A percentile compares a stretch with the other conserved stretches of the same genome.
phyloP scores from a whole-genome alignment of 2,888 invertebrate genomes.

The Drosophila incognita region DNA sequence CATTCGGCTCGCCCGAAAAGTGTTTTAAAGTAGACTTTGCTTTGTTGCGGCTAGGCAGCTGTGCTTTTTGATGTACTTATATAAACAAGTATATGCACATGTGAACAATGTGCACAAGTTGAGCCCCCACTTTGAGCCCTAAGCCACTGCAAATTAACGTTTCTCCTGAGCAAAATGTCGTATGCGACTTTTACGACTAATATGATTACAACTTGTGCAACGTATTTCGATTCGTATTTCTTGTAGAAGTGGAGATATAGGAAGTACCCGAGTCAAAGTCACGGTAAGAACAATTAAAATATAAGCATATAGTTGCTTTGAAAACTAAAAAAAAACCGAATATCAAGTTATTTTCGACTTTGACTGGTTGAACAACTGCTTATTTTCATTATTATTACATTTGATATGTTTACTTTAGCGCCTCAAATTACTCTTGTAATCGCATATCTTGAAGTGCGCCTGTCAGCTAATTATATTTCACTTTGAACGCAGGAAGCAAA shows the following conservation, averaged over 20 bases:
- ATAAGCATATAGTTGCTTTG: too few species aligned
- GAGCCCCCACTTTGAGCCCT: conserved; percentile 7
- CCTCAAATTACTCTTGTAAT: conserved; percentile 8
- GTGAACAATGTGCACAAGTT: conserved; percentile 8
- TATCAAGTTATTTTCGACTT: not conserved
- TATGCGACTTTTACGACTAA: not conserved
- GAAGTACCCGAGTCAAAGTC: not conserved
- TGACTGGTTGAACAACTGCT: not conserved
- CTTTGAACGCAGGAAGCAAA: conserved; percentile 14
- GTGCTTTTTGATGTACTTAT: conserved; percentile 36
- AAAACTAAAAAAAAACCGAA: too few species aligned
- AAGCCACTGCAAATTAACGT: conserved; percentile 12
- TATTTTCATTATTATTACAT: not conserved
- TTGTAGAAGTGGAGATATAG: not conserved
- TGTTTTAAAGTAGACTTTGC: conserved; percentile 71
- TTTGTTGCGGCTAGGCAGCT: conserved; percentile 62
- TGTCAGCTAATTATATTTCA: conserved; percentile 63
- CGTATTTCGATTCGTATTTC: not conserved
- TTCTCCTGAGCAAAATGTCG: not conserved
- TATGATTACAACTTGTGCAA: not conserved
- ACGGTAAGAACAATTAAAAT: not conserved
- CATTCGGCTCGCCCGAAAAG: conserved; percentile 62
- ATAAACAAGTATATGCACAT: conserved; percentile 7
- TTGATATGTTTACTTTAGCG: not conserved
- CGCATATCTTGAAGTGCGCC: conserved; percentile 32